Evolutionary conservation across 2,888 invertebrate species (phyloP).

Genomic region (Elegia similella): DNA sequence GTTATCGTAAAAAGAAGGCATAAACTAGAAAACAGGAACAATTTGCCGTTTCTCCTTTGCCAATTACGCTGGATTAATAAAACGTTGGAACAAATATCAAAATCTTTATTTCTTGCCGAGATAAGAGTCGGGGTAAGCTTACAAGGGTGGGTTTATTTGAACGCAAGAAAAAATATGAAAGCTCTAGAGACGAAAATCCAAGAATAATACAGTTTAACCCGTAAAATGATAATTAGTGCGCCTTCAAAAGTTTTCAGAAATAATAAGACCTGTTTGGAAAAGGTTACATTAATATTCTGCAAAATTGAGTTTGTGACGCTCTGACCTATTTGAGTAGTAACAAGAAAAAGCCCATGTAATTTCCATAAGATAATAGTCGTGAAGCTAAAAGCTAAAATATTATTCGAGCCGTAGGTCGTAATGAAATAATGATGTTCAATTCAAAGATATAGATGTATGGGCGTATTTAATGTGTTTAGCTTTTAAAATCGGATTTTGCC

Average conservation of each 20-base stretch:
- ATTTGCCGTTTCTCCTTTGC: slow-evolving; percentile 2
- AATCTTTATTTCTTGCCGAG: slow-evolving; percentile 5
- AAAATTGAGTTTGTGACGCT: neutral
- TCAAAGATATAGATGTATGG: neutral
- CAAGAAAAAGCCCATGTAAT: neutral
- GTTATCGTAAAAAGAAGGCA: neutral
- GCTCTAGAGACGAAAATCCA: slow-evolving; percentile 3
- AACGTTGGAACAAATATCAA: slow-evolving; percentile 5
- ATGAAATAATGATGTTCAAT: neutral
- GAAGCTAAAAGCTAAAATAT: neutral
- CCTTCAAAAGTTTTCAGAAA: slow-evolving; percentile 4
- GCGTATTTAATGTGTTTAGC: no score
- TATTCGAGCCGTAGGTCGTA: neutral
- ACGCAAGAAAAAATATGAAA: slow-evolving; percentile 6
- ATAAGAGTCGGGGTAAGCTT: slow-evolving; percentile 6
- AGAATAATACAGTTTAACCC: slow-evolving; percentile 7
- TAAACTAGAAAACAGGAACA: slow-evolving; percentile 4
- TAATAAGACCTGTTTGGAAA: slow-evolving; percentile 1
- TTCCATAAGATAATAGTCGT: neutral
- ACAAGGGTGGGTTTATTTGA: slow-evolving; percentile 11
- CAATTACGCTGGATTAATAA: slow-evolving; percentile 11
- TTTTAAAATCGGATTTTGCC: no score
- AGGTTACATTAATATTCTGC: neutral
- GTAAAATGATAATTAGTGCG: slow-evolving; percentile 5
- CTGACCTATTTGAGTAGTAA: neutral